These are phyloP conservation scores for Maniola hyperantus DNA, from an alignment of 2,888 invertebrate species.

Conservation along the genomic window DNA sequence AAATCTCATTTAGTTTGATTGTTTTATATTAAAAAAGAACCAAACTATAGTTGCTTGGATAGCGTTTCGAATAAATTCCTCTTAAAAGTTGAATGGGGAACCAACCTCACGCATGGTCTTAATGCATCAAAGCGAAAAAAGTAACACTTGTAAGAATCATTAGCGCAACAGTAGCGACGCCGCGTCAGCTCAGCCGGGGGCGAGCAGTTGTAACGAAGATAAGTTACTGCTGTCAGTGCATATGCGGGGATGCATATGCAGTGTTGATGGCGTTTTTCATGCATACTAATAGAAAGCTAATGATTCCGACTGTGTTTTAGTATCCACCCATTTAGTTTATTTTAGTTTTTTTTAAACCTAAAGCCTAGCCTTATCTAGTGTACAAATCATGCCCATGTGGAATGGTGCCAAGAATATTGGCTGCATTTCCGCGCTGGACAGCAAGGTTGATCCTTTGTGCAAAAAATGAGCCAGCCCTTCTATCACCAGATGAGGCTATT, in stretches of 20 bases:
- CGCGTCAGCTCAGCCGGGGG: constrained; percentile 1
- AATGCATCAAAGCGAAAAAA: constrained; percentile 7
- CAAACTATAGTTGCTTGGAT: too few species aligned
- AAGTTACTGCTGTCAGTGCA: constrained; percentile 10
- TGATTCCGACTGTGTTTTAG: background rate
- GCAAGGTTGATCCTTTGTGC: too few species aligned
- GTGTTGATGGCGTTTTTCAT: constrained; percentile 1
- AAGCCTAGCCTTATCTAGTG: too few species aligned
- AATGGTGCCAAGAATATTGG: too few species aligned
- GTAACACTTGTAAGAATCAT: background rate
- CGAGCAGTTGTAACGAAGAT: constrained; percentile 13
- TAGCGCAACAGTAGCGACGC: background rate
- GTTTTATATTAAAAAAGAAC: too few species aligned
- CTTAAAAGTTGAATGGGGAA: constrained; percentile 3
- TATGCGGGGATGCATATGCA: background rate
- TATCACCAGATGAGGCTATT: too few species aligned
- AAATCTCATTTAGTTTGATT: too few species aligned
- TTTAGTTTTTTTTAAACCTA: background rate
- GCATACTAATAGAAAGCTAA: constrained; percentile 7
- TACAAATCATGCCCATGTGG: too few species aligned
- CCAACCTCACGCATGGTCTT: background rate
- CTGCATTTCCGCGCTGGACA: too few species aligned
- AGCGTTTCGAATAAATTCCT: too few species aligned
- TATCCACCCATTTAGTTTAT: too few species aligned
- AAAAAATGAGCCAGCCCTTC: too few species aligned